Evolutionary conservation across 2,113 vertebrate species (phyloP), one percentile per base, ranked within the genome.

Genomic region (Turdus rufiventris): DNA sequence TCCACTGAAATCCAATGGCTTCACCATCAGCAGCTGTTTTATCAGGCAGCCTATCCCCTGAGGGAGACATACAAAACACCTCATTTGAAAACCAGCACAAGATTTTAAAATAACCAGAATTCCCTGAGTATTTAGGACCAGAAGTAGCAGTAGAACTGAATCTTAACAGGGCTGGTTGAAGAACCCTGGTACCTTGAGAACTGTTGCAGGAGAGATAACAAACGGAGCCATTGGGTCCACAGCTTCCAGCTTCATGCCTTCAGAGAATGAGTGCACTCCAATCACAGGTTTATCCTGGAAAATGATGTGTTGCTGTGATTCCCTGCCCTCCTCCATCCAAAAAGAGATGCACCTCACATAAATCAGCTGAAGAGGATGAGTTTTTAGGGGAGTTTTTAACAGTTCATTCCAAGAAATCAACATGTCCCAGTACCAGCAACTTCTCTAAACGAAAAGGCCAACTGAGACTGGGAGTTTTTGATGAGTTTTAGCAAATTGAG

Each of bases 201-300:
- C 97, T 66, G 99, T 99, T 82, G 99, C 99, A 84, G 99, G 99
- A 87, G 98, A 98, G 94, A 99, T 99, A 72, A 98, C 98, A 97
- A 99, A 99, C 40, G 99, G 99, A 96, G 98, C 98, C 92, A 95
- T 81, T 14, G 98, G 99, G 93, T 99, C 98, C 80, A 99, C 98
- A 75, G 99, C 99, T 97, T 99, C 99, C 86, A 99, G 96, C 97
- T 99, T 99, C 99, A 99, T 99, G 67, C 98, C 99, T 96, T 98
- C 97, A 93, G 98, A 98, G 93, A 99, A 99, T 1, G 98, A 98
- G 97, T 99, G 99, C 72, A 97, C 87, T 66, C 97, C 96, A 10
- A 99, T 97, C 90, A 98, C 93, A 79, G 98, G 98, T 91, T 98
- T 99, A 87, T 99, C 99, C 99, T 99, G 94, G 88, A 97, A 94